Base-by-base conservation (phyloP, 2,888 invertebrate species). In the Pyrrhosoma nymphula region DNA sequence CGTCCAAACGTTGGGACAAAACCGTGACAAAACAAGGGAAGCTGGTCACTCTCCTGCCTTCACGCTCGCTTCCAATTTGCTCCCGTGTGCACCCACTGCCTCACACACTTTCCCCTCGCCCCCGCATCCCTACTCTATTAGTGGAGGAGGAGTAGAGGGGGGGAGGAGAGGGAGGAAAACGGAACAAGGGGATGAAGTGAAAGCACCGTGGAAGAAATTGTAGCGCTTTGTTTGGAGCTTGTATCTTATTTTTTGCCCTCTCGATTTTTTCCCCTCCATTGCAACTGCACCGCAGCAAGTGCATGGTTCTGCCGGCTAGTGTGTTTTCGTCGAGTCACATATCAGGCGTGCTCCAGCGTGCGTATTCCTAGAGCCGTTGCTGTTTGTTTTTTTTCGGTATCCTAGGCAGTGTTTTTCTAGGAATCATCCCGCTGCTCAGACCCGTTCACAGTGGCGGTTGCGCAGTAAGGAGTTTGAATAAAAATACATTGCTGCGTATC, bases 241-340 rank as follows among this genome's bases (percentile, higher is more conserved):
- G 26, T 55, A 26, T 89, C 26, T n/a, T n/a, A 20, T 89, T 89
- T 89, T 55, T 55, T 89, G 56, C n/a, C 89, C n/a, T 12, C 26
- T 89, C 89, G 30, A 47, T 60, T 60, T 90, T 69, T 91, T 91
- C 35, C n/a, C 35, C 91, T 60, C 63, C 18, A 16, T 47, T 26
- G 69, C 23, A 91, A 91, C 39, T 35, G 56, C 56, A 35, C 82
- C 26, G 69, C 82, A 14, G 82, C 35, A 18, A 89, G n/a, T 47
- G 39, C 20, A 16, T 35, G 63, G 63, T n/a, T 26, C 69, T n/a
- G 30, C 35, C 14, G 82, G 30, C 12, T 35, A 14, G 16, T 69
- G 60, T 69, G 47, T 69, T 93, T 93, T 93, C 93, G 69, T 47
- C 69, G 93, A 93, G 91, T 91, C 93, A 75, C 63, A 39, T 35